Evolutionary conservation across 2,888 invertebrate species (phyloP), one percentile per base, ranked within the genome.

Genomic region (Nemoura dubitans): DNA sequence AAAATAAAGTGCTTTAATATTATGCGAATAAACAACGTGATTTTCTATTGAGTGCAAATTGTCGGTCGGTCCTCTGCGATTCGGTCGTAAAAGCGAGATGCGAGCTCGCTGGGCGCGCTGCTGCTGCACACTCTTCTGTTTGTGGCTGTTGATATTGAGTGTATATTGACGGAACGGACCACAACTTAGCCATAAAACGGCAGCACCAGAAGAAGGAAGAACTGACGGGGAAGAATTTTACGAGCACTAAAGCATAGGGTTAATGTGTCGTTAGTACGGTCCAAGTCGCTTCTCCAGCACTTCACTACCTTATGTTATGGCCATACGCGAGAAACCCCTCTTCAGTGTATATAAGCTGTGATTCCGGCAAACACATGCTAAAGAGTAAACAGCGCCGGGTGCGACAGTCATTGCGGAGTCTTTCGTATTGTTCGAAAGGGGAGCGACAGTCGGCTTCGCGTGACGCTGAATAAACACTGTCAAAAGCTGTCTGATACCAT

Each of bases 231-330:
- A 78, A 78, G 78, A 78, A 78, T 84, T 87, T 87, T 86, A 87
- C 85, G 86, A 84, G 77, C 87, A 86, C 78, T 86, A 83, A 86
- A 87, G 59, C 77, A 76, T 83, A 16, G 84, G 83, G 82, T 84
- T 87, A 86, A 87, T 85, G 87, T 81, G 85, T 85, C 86, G 87
- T 87, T 86, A 87, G 86, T 77, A 26, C 36, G 36, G 42, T 42
- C 83, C 82, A 27, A 81, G 29, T 27, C 76, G 3, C 76, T 27
- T 10, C 25, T 78, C 78, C 26, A 25, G 10, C 30, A 30, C 81
- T 78, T n/a, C 26, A 78, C 26, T 30, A 30, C 81, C 81, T 81
- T 81, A 81, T 81, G 81, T 81, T 30, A 29, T 29, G 26, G 78
- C 78, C 26, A 78, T 10, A 78, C 28, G n/a, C 25, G 76, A 76